Percentiles rank a stretch among this genome's conserved stretches.
These are phyloP conservation scores for Melinaea menophilus DNA, from an alignment of 2,888 invertebrate genomes.

Conservation along the genomic window DNA sequence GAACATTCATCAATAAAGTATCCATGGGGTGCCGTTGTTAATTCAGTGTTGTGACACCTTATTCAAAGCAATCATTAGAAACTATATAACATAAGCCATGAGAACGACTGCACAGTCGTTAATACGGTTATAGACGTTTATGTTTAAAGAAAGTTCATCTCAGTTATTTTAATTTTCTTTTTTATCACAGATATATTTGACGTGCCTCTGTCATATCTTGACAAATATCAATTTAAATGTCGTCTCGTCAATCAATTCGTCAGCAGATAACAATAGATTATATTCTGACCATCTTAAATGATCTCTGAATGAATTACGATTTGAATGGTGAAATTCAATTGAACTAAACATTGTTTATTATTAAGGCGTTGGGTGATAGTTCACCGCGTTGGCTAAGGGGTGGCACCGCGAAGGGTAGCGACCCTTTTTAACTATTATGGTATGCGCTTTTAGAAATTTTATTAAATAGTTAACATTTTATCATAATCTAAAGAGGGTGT, in stretches of 20 bases:
- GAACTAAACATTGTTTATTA: conserved; percentile 4
- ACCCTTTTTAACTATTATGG: background rate
- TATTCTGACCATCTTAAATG: conserved; percentile 15
- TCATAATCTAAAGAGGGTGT: background rate
- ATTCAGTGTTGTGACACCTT: too few species aligned
- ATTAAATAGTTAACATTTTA: conserved; percentile 2
- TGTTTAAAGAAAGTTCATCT: background rate
- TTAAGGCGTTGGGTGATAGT: conserved; percentile 3
- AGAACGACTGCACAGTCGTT: too few species aligned
- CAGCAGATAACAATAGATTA: conserved; percentile 30
- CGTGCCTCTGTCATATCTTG: conserved; percentile 27
- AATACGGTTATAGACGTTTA: too few species aligned
- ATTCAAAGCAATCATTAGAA: too few species aligned
- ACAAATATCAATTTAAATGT: conserved; percentile 33
- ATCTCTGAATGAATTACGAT: background rate
- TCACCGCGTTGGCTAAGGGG: background rate
- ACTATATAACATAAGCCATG: too few species aligned
- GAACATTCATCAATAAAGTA: too few species aligned
- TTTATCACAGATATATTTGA: conserved; percentile 14
- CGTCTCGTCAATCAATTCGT: conserved; percentile 28
- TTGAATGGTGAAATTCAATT: conserved; percentile 5
- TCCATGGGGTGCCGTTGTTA: too few species aligned
- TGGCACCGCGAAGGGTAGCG: conserved; percentile 1
- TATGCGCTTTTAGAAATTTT: conserved; percentile 1
- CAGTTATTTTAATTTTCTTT: conserved; percentile 9